Evolutionary conservation across 2,113 vertebrate species (phyloP).

Genomic region (Sinosuthora webbiana): DNA sequence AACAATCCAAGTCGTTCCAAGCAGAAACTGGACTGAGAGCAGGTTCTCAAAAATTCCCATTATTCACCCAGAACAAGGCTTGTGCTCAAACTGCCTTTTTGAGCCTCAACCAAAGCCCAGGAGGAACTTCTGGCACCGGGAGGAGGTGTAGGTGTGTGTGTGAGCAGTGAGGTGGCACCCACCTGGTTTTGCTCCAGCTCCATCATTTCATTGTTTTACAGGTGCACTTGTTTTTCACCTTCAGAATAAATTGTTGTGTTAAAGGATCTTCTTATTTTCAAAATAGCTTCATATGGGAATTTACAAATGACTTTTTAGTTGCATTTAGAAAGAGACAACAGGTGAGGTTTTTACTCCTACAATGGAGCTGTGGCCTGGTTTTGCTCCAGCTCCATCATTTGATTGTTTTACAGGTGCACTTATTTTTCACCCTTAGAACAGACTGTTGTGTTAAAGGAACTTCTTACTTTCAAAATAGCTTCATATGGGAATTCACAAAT

Average conservation of each 20-base stretch:
- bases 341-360: background rate
- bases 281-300: background rate
- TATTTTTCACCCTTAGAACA: too few species aligned
- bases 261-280: background rate
- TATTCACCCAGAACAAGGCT: background rate
- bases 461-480: background rate
- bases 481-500: too few species aligned
- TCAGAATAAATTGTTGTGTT: background rate
- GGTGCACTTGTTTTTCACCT: background rate
- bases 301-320: background rate
- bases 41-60: background rate
- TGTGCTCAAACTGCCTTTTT: background rate
- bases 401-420: too few species aligned
- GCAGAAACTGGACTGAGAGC: background rate
- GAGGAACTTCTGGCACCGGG: background rate
- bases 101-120: background rate
- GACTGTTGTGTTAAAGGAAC: background rate
- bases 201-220: too few species aligned
- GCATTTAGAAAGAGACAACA: background rate
- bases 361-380: background rate
- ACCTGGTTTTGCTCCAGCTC: too few species aligned
- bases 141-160: accelerated
- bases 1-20: background rate
- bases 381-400: background rate
- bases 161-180: background rate